A percentile compares a stretch with the other conserved stretches of the same genome.
Evolutionary conservation across 2,888 invertebrate genomes (phyloP).

Genomic region (Volucella bombylans): DNA sequence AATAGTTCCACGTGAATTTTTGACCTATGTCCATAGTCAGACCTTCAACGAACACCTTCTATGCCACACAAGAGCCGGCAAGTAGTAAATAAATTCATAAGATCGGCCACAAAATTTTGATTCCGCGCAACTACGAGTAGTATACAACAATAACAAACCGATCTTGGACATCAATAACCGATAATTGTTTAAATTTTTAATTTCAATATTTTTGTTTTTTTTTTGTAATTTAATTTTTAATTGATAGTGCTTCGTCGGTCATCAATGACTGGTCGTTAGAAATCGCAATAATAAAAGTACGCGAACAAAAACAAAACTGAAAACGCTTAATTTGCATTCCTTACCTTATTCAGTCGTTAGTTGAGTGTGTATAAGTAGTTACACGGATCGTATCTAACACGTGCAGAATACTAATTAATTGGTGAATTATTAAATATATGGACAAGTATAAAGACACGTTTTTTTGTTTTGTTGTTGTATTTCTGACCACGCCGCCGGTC

Average conservation of each 20-base stretch:
- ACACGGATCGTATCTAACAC: conserved; percentile 20
- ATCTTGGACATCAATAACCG: conserved; percentile 11
- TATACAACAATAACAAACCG: conserved; percentile 23
- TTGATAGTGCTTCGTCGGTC: conserved; percentile 4
- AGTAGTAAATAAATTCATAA: neutral
- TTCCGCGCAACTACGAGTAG: conserved; percentile 1
- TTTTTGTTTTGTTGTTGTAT: neutral
- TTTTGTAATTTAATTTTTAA: conserved; percentile 1
- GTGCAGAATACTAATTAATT: conserved; percentile 42
- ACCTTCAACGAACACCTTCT: too few relatives aligned
- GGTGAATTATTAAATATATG: conserved; percentile 20
- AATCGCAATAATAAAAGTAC: neutral
- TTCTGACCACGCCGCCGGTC: conserved; percentile 18
- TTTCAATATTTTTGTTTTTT: neutral
- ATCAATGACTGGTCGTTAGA: neutral
- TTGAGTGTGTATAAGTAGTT: conserved; percentile 21
- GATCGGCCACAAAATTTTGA: neutral
- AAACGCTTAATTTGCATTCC: conserved; percentile 45
- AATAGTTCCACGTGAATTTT: too few relatives aligned
- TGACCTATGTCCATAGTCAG: too few relatives aligned
- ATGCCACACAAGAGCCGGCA: neutral
- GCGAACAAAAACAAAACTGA: neutral
- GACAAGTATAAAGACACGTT: neutral
- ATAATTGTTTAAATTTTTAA: conserved; percentile 5
- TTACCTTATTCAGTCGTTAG: conserved; percentile 14